A percentile compares a stretch with the other conserved stretches of the same genome.
These are phyloP conservation scores for Temnopleurus reevesii DNA, from an alignment of 53 echinoderm and acorn worm genomes.

Conservation along the genomic window DNA sequence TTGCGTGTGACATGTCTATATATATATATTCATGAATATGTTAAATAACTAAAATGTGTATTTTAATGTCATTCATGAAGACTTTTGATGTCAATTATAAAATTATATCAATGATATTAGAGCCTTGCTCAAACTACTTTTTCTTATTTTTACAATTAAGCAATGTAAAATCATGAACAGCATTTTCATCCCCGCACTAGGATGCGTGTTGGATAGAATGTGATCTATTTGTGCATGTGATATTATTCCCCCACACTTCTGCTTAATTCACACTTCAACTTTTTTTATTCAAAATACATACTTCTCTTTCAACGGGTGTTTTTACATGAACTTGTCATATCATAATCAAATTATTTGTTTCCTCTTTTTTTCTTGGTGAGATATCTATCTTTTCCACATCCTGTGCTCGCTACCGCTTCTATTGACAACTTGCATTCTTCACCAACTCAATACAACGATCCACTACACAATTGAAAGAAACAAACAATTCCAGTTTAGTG, in stretches of 20 bases:
- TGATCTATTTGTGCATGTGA: neutral
- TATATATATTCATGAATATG: too few species aligned
- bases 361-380: too few species aligned
- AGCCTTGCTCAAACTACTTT: too few species aligned
- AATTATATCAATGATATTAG: too few species aligned
- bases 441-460: neutral
- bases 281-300: neutral
- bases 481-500: neutral
- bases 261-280: neutral
- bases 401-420: neutral
- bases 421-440: neutral
- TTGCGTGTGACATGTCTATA: too few species aligned
- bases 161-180: too few species aligned
- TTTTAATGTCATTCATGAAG: too few species aligned
- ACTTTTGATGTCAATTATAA: too few species aligned
- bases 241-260: neutral
- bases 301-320: neutral
- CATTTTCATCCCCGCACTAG: too few species aligned
- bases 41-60: too few species aligned
- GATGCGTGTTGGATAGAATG: neutral
- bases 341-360: neutral
- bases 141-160: too few species aligned
- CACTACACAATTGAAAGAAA: neutral
- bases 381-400: conserved; percentile 18
- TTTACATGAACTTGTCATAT: neutral